Percentiles rank a stretch among this genome's conserved stretches.
phyloP scores from a whole-genome alignment of 64 coral and sea anemone species.

The Porites lutea region DNA sequence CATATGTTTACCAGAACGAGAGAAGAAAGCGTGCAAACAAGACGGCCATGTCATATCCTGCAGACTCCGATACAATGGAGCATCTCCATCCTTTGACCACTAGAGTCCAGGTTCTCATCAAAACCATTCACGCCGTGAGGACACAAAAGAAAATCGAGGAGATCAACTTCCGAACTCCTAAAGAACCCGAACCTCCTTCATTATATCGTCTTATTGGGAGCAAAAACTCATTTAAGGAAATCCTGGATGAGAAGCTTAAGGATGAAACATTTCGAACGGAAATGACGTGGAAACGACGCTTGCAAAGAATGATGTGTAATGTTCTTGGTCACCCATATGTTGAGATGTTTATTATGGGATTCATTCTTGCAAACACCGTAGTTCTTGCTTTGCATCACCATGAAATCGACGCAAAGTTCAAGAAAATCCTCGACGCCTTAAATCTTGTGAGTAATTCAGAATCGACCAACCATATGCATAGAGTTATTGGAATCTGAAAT shows the following conservation, averaged over 20 bases:
- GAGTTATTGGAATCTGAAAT: no score
- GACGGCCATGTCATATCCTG: constrained; percentile 68
- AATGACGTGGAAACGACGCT: constrained; percentile 20
- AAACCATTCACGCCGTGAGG: constrained; percentile 46
- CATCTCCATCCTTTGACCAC: constrained; percentile 53
- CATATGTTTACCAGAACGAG: neutral
- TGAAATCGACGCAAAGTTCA: constrained; percentile 45
- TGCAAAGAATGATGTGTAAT: constrained; percentile 45
- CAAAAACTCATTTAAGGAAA: constrained; percentile 68
- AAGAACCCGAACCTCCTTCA: constrained; percentile 30
- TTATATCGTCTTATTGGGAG: constrained; percentile 5
- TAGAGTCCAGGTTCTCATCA: constrained; percentile 46
- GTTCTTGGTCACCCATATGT: constrained; percentile 59
- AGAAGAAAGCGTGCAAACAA: constrained; percentile 55
- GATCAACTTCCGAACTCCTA: constrained; percentile 10
- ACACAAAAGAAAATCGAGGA: constrained; percentile 44
- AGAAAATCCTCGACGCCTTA: constrained; percentile 43
- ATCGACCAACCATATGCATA: no score
- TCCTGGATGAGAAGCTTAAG: constrained; percentile 76
- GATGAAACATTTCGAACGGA: constrained; percentile 46
- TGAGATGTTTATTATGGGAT: constrained; percentile 63
- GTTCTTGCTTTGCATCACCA: constrained; percentile 80
- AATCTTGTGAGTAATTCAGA: constrained; percentile 62
- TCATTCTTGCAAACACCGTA: constrained; percentile 79
- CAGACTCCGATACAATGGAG: constrained; percentile 71